Conservation (phyloP, 2,797 vertebrate species). For the Sternotherus odoratus region DNA sequence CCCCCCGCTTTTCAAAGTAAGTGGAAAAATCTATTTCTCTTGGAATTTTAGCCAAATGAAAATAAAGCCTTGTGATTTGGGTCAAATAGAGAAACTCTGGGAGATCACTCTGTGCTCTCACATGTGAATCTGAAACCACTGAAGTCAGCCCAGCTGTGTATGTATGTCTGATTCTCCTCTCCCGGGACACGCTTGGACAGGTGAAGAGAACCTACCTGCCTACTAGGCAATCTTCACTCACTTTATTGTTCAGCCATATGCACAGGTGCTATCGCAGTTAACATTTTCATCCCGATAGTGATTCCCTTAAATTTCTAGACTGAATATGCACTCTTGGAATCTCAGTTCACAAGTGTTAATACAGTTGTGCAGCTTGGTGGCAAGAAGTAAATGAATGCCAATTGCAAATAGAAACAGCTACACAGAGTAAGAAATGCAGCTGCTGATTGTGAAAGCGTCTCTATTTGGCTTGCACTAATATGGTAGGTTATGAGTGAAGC, state of each 20-base stretch:
- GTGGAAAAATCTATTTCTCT: not conserved
- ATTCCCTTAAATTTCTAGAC: not conserved
- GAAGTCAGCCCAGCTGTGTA: conserved; percentile 34
- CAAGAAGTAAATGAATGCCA: not conserved
- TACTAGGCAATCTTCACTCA: conserved; percentile 9
- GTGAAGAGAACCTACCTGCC: conserved; percentile 45
- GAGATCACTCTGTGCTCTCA: not conserved
- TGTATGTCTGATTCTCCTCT: conserved; percentile 6
- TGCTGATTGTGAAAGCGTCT: not conserved
- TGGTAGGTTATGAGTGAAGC: not conserved
- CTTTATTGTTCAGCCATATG: conserved; percentile 51
- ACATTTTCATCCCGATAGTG: not conserved
- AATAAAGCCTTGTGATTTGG: not conserved
- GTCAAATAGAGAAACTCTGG: not conserved
- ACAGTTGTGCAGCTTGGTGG: not conserved
- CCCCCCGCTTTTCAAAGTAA: conserved; percentile 97
- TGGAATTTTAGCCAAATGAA: not conserved
- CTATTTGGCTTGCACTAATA: not conserved
- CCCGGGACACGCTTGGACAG: conserved; percentile 51
- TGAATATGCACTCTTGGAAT: not conserved
- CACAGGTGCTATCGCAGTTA: not conserved
- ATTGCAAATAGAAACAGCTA: not conserved
- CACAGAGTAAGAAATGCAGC: not conserved
- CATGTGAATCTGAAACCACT: not conserved
- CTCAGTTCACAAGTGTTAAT: not conserved